phyloP scores from a whole-genome alignment of 2,888 invertebrate genomes.

The Hipparchia sbordonii region DNA sequence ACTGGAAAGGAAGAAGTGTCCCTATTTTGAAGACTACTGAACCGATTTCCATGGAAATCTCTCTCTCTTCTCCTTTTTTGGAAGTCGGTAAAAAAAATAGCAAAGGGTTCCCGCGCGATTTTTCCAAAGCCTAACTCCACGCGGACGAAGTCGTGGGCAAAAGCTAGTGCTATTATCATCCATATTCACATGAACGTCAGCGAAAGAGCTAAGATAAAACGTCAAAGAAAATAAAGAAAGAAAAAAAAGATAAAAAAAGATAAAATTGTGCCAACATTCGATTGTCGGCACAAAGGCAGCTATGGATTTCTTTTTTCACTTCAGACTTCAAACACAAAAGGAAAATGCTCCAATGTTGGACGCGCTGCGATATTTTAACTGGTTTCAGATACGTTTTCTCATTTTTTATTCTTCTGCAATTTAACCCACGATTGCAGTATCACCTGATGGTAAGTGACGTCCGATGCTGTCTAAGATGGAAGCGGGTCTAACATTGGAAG shows the following conservation, averaged over 20 bases:
- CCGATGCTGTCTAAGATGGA: too few relatives aligned
- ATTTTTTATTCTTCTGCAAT: too few relatives aligned
- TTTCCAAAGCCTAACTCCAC: not conserved
- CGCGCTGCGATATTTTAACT: conserved; percentile 8
- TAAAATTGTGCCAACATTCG: conserved; percentile 30
- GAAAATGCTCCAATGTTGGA: conserved; percentile 12
- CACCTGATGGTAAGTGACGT: too few relatives aligned
- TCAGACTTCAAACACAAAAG: conserved; percentile 25
- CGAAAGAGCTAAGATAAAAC: conserved; percentile 1
- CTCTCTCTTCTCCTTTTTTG: too few relatives aligned
- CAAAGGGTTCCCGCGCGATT: too few relatives aligned
- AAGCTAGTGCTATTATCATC: not conserved
- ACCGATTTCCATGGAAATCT: too few relatives aligned
- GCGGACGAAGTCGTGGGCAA: too few relatives aligned
- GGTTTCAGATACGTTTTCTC: conserved; percentile 3
- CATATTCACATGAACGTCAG: not conserved
- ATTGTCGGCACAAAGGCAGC: conserved; percentile 19
- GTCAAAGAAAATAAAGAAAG: not conserved
- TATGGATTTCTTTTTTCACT: conserved; percentile 23
- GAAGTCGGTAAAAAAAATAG: too few relatives aligned
- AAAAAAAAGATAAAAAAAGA: conserved; percentile 15
- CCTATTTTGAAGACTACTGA: too few relatives aligned
- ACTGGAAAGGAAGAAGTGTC: too few relatives aligned
- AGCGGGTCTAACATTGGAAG: too few relatives aligned
- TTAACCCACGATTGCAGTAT: too few relatives aligned